phyloP scores from a whole-genome alignment of 2,888 invertebrate species.

The Cylindroiulus punctatus region DNA sequence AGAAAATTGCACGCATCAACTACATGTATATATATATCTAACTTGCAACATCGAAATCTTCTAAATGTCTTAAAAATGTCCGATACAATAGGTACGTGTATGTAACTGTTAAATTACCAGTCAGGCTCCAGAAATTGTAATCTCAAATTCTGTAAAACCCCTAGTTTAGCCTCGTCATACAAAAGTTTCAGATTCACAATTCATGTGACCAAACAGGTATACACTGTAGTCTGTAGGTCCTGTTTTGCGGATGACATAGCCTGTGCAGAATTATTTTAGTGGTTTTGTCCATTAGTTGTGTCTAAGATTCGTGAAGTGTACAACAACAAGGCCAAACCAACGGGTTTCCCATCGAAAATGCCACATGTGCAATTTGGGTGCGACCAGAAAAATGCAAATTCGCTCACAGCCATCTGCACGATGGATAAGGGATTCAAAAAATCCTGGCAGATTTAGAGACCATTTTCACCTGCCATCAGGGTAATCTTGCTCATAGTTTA shows the following conservation, averaged over 20 bases:
- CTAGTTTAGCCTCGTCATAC: too few relatives aligned
- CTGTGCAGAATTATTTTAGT: background rate
- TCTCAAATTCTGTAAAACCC: too few relatives aligned
- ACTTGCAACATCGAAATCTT: too few relatives aligned
- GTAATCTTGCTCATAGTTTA: background rate
- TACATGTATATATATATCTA: too few relatives aligned
- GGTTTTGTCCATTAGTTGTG: background rate
- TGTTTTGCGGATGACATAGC: background rate
- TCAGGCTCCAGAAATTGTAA: too few relatives aligned
- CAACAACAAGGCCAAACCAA: background rate
- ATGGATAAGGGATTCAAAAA: background rate
- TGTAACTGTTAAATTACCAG: too few relatives aligned
- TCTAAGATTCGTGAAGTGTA: slow-evolving; percentile 9
- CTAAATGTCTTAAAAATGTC: too few relatives aligned
- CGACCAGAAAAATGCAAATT: background rate
- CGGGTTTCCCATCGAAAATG: background rate
- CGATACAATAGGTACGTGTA: too few relatives aligned
- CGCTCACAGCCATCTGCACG: background rate
- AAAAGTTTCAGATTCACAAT: too few relatives aligned
- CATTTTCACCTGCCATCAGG: slow-evolving; percentile 31
- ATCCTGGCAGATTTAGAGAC: background rate
- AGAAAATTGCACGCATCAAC: too few relatives aligned
- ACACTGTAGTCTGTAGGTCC: too few relatives aligned
- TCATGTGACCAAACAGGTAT: too few relatives aligned
- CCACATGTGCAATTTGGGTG: background rate